Base-by-base conservation (phyloP, 1,140 invertebrate genomes). In the Drosophila tsacasi region DNA sequence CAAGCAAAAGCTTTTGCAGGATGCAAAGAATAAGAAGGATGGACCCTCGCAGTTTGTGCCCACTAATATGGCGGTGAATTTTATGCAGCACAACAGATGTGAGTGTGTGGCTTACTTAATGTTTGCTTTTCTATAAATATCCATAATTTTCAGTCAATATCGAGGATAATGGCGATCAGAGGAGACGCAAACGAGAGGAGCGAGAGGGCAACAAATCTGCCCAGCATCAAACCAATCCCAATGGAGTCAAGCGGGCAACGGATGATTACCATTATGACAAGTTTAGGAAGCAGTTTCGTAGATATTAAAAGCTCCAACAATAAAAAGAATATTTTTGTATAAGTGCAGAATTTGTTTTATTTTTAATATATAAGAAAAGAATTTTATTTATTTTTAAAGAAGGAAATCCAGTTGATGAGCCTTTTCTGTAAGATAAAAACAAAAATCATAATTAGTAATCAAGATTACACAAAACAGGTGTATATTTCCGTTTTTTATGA, bases 181-280 rank as follows among this genome's bases (percentile, higher is more conserved):
- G 94, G 40, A 95, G 94, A 61, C 92, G 94, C 65, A 95, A 94
- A 57, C 81, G 93, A 5, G 93, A 94, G 76, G 93, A 94, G 92
- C 94, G 72, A 71, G 72, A 83, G 21, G 93, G 93, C 61, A 95
- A 95, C 27, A 90, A 89, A 59, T 40, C 80, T 0, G 65, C 74
- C 5, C 79, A 85, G 46, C 57, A 91, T 49, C 91, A 92, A 57
- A 84, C 67, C 0, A 83, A 83, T 75, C 92, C 94, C 9, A 94
- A 94, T 91, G 93, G 94, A 3, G 74, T 81, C 5, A 95, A 93
- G 92, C 97, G 98, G 89, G 98, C 98, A 0, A 98, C 98, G 2
- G 98, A 99, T 93, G 98, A 99, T 94, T 99, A 98, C 93, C 97
- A 99, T 94, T 99, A 98, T 94, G 98, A 99, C 93, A 97, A 97